These are phyloP conservation scores for Tretioscincus oriximinensis DNA, from an alignment of 2,113 vertebrate genomes.

Conservation along the genomic window DNA sequence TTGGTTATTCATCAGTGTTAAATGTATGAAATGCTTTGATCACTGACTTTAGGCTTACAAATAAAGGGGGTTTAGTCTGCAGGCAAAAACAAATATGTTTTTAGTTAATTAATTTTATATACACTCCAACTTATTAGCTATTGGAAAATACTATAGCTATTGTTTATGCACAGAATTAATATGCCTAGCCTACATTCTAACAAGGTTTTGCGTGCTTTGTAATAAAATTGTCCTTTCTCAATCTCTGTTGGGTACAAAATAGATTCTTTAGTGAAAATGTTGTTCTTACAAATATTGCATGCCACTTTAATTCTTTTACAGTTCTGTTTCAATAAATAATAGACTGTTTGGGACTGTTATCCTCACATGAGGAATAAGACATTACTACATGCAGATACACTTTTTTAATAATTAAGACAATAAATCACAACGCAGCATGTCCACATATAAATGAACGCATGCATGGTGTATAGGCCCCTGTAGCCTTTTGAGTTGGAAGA, in stretches of 20 bases:
- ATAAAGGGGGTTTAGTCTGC: background rate
- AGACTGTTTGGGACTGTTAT: conserved; percentile 28
- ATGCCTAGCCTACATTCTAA: background rate
- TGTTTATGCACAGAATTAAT: background rate
- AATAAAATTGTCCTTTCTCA: background rate
- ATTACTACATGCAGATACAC: conserved; percentile 62
- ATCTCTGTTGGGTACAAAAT: background rate
- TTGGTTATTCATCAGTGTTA: background rate
- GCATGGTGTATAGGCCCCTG: conserved; percentile 60
- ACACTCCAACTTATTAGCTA: background rate
- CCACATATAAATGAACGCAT: conserved; percentile 57
- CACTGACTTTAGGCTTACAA: background rate
- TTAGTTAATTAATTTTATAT: background rate
- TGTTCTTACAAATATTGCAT: conserved; percentile 5
- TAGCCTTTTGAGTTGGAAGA: conserved; percentile 55
- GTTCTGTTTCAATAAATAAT: conserved; percentile 30
- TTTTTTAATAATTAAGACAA: conserved; percentile 66
- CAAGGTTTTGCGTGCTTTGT: background rate
- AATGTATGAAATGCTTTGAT: background rate
- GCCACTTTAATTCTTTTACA: conserved; percentile 33
- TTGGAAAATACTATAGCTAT: background rate
- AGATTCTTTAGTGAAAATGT: background rate
- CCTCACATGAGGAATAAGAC: conserved; percentile 42
- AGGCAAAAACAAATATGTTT: background rate
- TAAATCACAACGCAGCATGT: conserved; percentile 49